phyloP scores from a whole-genome alignment of 2,113 vertebrate species.

The Prietella phreatophila region DNA sequence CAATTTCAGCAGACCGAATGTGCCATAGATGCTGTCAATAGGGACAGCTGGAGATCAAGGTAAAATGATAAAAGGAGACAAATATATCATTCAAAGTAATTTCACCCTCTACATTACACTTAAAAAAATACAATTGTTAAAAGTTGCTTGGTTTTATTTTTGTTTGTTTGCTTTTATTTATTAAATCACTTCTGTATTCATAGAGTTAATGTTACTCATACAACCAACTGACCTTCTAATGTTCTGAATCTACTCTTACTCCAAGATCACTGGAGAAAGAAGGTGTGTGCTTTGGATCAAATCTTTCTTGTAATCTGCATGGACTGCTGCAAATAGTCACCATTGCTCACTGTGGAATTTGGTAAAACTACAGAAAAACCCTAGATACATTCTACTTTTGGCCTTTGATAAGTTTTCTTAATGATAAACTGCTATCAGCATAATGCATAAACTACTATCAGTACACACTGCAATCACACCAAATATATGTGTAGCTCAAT shows the following conservation, averaged over 20 bases:
- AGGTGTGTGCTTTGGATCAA: not conserved
- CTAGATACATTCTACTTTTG: not conserved
- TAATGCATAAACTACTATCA: not conserved
- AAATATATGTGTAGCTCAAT: not conserved
- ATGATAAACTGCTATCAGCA: not conserved
- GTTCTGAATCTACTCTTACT: not conserved
- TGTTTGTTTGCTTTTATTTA: not conserved
- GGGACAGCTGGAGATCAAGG: conserved; percentile 78
- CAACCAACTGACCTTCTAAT: not conserved
- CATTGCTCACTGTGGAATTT: not conserved
- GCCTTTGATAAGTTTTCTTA: not conserved
- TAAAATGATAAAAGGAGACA: not conserved
- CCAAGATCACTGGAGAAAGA: not conserved
- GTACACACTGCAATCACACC: not conserved
- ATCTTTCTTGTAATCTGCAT: not conserved
- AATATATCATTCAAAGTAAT: not conserved
- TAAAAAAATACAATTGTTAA: not conserved
- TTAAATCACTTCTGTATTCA: not conserved
- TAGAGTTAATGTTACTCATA: not conserved
- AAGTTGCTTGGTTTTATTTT: not conserved
- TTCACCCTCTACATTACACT: not conserved
- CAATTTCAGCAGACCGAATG: conserved; percentile 84
- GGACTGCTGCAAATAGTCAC: not conserved
- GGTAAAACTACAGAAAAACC: not conserved
- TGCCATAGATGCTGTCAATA: conserved; percentile 92